Base-by-base conservation (phyloP, 2,888 invertebrate genomes). In the Harpalus rubripes region DNA sequence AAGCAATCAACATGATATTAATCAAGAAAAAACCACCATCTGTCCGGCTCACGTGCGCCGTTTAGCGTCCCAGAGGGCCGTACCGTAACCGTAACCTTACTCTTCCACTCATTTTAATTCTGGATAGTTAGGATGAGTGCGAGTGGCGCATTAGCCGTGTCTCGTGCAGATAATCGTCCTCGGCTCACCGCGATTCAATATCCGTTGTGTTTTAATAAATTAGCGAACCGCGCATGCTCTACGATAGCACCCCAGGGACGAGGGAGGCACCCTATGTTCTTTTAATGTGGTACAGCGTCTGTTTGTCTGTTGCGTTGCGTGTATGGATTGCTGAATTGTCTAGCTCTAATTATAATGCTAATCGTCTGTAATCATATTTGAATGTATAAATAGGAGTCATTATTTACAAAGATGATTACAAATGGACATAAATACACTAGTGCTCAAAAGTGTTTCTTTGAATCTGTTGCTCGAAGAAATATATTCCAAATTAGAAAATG, bases 31-130 rank as follows among this genome's bases (percentile, higher is more conserved):
- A 78, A 78, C 72, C 8, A n/a, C 10, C 72, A 74, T 74, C 44
- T 74, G 78, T 52, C 12, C 12, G 4, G 8, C 44, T 81, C 81
- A 81, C 81, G 63, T 81, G 65, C 65, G 39, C 39, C 22, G n/a
- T 32, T 58, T 58, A 80, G 16, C 22, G 39, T 81, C 65, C 81
- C 81, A n/a, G 18, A 81, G 81, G 81, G 41, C 81, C 44, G 22
- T 44, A 52, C 8, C 44, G 32, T 32, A 78, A 52, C 8, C 44
- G 32, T 32, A 78, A 61, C 61, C 56, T 78, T 78, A 80, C 41
- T 80, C 12, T 26, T 41, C 59, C 83, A 83, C 59, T 83, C 83
- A 76, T 83, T 83, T 83, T 83, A 83, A 83, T 83, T 83, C 74
- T 74, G 18, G 41, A 59, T 83, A 83, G 44, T 83, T 83, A 83